Base-by-base conservation (phyloP, 1,140 invertebrate species). In the Drosophila yakuba region DNA sequence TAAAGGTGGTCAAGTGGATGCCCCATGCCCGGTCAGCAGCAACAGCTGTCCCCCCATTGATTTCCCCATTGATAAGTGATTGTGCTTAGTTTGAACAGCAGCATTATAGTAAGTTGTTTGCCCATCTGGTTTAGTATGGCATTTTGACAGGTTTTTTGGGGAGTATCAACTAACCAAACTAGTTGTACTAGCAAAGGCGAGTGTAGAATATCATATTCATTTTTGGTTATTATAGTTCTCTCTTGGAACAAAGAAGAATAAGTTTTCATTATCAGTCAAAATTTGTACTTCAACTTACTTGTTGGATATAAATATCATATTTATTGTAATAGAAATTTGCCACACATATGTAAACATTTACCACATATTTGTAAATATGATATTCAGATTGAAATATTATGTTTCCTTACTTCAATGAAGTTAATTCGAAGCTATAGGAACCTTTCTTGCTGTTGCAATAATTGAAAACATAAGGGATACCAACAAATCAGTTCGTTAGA, bases 21-120 rank as follows among this genome's bases (percentile, higher is more conserved):
- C 50, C 32, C 48, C 32, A 10, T n/a, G 50, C 4, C 10, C 28
- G 28, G 15, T 51, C 23, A 5, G 6, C 38, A 66, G 64, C 64
- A 68, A 52, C 64, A 68, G 64, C 64, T 68, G 60, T 44, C 60
- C 60, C 47, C 32, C 17, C 17, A 17, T 11, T 8, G 36, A 25
- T 17, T 36, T 17, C 44, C n/a, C 20, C 14, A 20, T 36, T 41
- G 64, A 67, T 36, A n/a, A 44, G 44, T 23, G 15, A 23, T 23
- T 35, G 59, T 51, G 45, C 14, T 67, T 67, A 36, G 38, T 67
- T 67, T 35, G 8, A n/a, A 11, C 25, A 12, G 14, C 43, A 8
- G 57, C 61, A 11, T 14, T 17, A 44, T 44, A 44, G 20, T 25
- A 47, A 17, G 8, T 28, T 8, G 20, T 15, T 2, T 7, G n/a